Base-by-base conservation (phyloP, 2,888 invertebrate species). In the Chrysotoxum bicinctum region DNA sequence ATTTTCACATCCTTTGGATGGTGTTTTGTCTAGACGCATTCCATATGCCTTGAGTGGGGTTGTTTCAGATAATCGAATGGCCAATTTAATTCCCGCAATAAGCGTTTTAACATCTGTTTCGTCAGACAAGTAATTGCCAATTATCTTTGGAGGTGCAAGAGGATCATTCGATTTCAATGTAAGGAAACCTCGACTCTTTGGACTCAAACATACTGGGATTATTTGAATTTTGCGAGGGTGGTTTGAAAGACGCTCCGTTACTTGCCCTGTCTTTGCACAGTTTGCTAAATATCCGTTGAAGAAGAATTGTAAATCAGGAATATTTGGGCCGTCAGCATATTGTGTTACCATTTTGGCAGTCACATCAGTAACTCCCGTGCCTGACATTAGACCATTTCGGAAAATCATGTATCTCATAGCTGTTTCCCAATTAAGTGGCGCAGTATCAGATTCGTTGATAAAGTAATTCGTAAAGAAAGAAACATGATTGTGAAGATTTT, bases 351-450 rank as follows among this genome's bases (percentile, higher is more conserved):
- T 93, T 92, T 97, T 96, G 0, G 95, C 97, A 0, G 97, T 96
- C 6, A 97, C 97, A 92, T 97, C 97, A 0, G 96, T 95, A 90
- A 97, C 94, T 93, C 97, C 97, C 50, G 97, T 97, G 21, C 97
- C 97, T 14, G 97, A 96, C 97, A 97, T 97, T 0, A 97, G 93
- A 2, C 97, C 97, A 90, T 97, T 97, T 74, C 97, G 94, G 92
- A 97, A 97, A 12, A 97, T 93, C 32, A 97, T 92, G 89, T 97
- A 97, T 91, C 97, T 97, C 96, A 97, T 97, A 2, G 97, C 97
- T 0, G 97, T 97, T 19, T 97, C 97, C 97, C 97, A 97, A 92
- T 97, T 97, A n/a, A 97, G 93, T 0, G 97, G 95, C 0, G 96
- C 93, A 0, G 96, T 97, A 89, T 97, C 96, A 78, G 97, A 95